A percentile compares a stretch with the other conserved stretches of the same genome.
These are phyloP conservation scores for Hippopotamus amphibius DNA, from an alignment of 2,113 vertebrate species.

Conservation along the genomic window DNA sequence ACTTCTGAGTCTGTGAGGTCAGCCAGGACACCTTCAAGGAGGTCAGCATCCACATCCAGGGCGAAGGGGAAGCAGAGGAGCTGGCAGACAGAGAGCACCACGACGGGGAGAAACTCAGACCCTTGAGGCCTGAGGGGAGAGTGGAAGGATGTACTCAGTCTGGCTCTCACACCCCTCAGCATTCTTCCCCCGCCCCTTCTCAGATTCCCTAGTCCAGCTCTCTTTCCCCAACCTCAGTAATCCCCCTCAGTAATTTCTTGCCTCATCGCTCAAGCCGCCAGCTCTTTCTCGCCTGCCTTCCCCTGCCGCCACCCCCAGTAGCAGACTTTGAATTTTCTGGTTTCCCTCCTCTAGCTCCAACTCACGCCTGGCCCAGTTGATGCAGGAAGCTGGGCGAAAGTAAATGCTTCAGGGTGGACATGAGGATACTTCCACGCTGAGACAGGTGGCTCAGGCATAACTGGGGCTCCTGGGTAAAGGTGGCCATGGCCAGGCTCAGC, in stretches of 20 bases:
- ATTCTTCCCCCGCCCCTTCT: not conserved
- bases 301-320: rapidly evolving
- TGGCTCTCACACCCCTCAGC: not conserved
- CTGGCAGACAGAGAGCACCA: constrained; percentile 86
- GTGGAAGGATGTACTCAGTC: not conserved
- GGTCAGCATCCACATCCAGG: constrained; percentile 83
- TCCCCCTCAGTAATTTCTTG: not conserved
- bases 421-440: constrained; percentile 77
- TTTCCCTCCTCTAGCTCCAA: constrained; percentile 58
- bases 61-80: constrained; percentile 89
- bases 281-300: not conserved
- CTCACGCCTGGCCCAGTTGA: constrained; percentile 86
- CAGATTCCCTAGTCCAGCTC: not conserved
- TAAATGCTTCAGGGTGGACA: constrained; percentile 84
- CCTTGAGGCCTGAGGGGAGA: constrained; percentile 77
- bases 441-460: constrained; percentile 85
- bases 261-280: not conserved
- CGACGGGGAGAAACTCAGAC: constrained; percentile 80
- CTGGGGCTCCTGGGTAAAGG: constrained; percentile 84
- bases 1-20: constrained; percentile 83
- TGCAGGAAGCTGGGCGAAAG: constrained; percentile 85
- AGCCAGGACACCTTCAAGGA: constrained; percentile 71
- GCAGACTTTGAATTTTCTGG: not conserved
- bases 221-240: not conserved
- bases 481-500: constrained; percentile 83